Conservation (phyloP, 2,888 invertebrate genomes). For the Apamea epomidion region DNA sequence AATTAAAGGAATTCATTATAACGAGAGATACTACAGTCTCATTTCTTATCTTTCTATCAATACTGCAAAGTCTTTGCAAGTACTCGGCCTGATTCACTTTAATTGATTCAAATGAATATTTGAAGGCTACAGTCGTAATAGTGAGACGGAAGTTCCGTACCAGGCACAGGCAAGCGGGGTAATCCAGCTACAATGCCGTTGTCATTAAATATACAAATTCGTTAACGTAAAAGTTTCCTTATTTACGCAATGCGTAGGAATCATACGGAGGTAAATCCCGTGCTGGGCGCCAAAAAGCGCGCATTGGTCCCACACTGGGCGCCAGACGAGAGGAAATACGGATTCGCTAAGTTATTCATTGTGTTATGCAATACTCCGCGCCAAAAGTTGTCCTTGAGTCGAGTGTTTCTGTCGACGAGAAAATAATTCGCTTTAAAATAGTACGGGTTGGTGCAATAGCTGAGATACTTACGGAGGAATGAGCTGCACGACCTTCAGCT, state of each 20-base stretch:
- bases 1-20: constrained; percentile 23
- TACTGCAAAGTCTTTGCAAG: constrained; percentile 20
- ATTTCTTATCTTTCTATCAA: constrained; percentile 22
- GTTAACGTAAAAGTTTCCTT: constrained; percentile 68
- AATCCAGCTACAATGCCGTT: constrained; percentile 59
- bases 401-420: constrained; percentile 17
- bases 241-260: constrained; percentile 69
- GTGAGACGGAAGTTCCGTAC: constrained; percentile 59
- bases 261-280: constrained; percentile 37
- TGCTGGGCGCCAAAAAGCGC: constrained; percentile 56
- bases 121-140: constrained; percentile 65
- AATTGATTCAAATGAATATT: constrained; percentile 70
- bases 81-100: constrained; percentile 41
- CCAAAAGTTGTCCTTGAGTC: constrained; percentile 25
- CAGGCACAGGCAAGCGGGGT: constrained; percentile 66
- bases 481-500: constrained; percentile 16
- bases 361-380: constrained; percentile 43
- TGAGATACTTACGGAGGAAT: constrained; percentile 12
- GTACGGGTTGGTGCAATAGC: constrained; percentile 2
- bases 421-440: constrained; percentile 42
- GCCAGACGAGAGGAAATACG: constrained; percentile 39
- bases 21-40: background rate
- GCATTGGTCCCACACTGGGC: constrained; percentile 54
- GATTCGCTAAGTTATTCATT: constrained; percentile 44
- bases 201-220: constrained; percentile 69